Conservation (phyloP, 2,113 vertebrate species). For the Bubo blakistoni region DNA sequence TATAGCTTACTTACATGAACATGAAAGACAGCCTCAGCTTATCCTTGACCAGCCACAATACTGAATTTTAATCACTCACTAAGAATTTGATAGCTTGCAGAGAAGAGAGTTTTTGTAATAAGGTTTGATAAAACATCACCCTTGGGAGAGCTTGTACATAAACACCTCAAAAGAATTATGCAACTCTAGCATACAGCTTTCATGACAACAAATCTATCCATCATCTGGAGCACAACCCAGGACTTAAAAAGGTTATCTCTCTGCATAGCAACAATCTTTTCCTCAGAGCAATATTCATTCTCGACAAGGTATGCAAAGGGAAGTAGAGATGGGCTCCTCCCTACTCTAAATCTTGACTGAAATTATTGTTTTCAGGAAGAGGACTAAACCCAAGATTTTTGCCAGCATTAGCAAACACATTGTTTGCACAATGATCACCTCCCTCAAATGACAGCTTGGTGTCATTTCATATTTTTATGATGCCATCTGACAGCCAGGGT, state of each 20-base stretch:
- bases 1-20: neutral
- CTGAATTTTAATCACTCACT: slow-evolving; percentile 26
- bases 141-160: slow-evolving; percentile 7
- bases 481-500: neutral
- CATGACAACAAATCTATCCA: neutral
- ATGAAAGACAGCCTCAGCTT: neutral
- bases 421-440: neutral
- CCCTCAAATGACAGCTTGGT: neutral
- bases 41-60: neutral
- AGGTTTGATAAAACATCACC: slow-evolving; percentile 55
- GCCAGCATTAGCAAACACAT: neutral
- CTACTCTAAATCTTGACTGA: neutral
- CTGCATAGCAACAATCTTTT: neutral
- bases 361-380: neutral
- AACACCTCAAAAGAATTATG: slow-evolving; percentile 34
- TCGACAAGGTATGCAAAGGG: neutral
- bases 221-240: neutral
- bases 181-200: neutral
- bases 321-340: neutral
- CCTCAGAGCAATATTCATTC: neutral
- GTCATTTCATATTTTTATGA: neutral
- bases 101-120: slow-evolving; percentile 7
- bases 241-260: neutral
- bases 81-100: neutral
- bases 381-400: neutral